phyloP scores from a whole-genome alignment of 1,140 invertebrate species.

The Pseudomyrmex dendroicus region DNA sequence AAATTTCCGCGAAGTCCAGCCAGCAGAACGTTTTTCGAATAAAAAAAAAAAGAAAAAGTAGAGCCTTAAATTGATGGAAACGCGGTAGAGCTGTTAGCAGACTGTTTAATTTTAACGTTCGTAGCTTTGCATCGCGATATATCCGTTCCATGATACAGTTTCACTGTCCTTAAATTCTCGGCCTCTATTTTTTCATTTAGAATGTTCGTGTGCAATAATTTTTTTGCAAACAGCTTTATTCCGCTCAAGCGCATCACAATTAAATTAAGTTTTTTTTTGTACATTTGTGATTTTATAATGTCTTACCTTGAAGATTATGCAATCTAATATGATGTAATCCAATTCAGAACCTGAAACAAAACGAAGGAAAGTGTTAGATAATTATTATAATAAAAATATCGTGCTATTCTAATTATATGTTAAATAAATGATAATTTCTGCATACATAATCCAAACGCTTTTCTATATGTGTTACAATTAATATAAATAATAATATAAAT shows the following conservation, averaged over 20 bases:
- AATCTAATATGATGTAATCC: not conserved
- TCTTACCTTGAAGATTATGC: constrained; percentile 28
- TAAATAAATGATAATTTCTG: constrained; percentile 40
- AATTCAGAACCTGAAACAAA: constrained; percentile 10
- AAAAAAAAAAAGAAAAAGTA: not conserved
- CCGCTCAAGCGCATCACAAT: not conserved
- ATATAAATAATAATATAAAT: constrained; percentile 20
- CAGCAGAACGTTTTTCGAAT: constrained; percentile 14
- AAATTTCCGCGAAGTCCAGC: constrained; percentile 29
- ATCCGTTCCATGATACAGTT: not conserved
- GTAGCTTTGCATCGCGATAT: constrained; percentile 4
- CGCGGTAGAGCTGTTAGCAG: constrained; percentile 36
- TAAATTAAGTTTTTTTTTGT: constrained; percentile 1
- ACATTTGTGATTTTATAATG: not conserved
- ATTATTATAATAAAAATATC: not conserved
- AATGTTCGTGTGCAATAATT: not conserved
- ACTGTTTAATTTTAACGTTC: constrained; percentile 51
- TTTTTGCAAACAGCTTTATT: not conserved
- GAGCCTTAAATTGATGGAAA: no score
- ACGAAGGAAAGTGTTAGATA: not conserved
- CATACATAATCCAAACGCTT: constrained; percentile 16
- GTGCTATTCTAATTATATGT: constrained; percentile 1
- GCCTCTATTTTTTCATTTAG: constrained; percentile 11
- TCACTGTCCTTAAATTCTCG: constrained; percentile 12
- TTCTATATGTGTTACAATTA: constrained; percentile 15